These are phyloP conservation scores for Vanacampus margaritifer DNA, from an alignment of 2,113 vertebrate species.

Conservation along the genomic window DNA sequence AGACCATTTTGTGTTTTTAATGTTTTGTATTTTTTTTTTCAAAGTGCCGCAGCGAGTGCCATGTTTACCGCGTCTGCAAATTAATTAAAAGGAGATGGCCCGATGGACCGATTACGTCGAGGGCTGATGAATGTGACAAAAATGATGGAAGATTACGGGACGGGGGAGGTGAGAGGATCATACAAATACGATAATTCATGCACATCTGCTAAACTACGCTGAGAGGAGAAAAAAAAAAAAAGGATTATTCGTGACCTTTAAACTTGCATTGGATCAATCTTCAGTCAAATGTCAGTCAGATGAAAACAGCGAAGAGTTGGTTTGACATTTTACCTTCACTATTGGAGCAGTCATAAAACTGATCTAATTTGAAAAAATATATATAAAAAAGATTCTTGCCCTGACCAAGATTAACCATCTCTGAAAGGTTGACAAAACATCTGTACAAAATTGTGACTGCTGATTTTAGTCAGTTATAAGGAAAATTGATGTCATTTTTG, in stretches of 20 bases:
- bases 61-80: background rate
- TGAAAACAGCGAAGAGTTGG: background rate
- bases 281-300: conserved; percentile 4
- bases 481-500: too few relatives aligned
- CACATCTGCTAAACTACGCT: background rate
- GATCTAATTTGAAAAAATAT: background rate
- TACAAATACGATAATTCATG: background rate
- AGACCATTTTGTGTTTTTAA: conserved; percentile 22
- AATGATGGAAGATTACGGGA: conserved; percentile 4
- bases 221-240: background rate
- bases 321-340: background rate
- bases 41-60: background rate
- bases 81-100: conserved; percentile 2
- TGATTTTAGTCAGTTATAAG: too few relatives aligned
- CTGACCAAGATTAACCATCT: background rate
- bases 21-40: conserved; percentile 29
- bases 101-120: background rate
- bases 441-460: background rate
- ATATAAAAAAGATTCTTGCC: background rate
- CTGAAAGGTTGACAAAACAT: background rate
- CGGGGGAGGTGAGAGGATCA: background rate
- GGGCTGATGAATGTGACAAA: conserved; percentile 6
- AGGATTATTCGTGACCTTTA: background rate
- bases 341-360: background rate
- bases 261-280: background rate